Percentiles rank a stretch among this genome's conserved stretches.
These are phyloP conservation scores for Xyrauchen texanus DNA, from an alignment of 2,113 vertebrate species.

Conservation along the genomic window DNA sequence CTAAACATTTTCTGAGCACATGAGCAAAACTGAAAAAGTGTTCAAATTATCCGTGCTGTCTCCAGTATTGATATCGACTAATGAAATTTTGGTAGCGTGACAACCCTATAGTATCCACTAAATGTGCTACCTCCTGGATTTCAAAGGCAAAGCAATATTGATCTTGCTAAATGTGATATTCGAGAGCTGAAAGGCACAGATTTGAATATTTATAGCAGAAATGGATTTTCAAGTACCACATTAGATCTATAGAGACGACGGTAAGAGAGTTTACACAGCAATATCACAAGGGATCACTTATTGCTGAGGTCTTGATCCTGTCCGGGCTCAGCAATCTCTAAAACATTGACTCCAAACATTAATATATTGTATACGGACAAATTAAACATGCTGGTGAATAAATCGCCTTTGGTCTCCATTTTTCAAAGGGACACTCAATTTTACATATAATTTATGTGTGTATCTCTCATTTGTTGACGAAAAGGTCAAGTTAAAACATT, in stretches of 20 bases:
- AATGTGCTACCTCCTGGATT: slow-evolving; percentile 43
- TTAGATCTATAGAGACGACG: slow-evolving; percentile 49
- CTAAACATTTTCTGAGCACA: background rate
- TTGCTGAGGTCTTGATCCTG: slow-evolving; percentile 45
- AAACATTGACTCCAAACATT: slow-evolving; percentile 33
- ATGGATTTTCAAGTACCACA: slow-evolving; percentile 53
- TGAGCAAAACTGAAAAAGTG: too few relatives aligned
- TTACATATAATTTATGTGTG: background rate
- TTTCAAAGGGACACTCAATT: slow-evolving; percentile 6
- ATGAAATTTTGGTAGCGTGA: slow-evolving; percentile 29
- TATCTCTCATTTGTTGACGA: background rate
- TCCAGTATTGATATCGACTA: slow-evolving; percentile 2
- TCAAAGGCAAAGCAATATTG: slow-evolving; percentile 56
- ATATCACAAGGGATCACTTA: slow-evolving; percentile 47
- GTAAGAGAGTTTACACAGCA: slow-evolving; percentile 51
- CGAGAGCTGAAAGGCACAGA: slow-evolving; percentile 42
- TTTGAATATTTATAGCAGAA: slow-evolving; percentile 52
- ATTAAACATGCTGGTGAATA: slow-evolving; percentile 25
- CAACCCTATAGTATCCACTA: slow-evolving; percentile 32
- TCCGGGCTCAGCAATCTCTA: slow-evolving; percentile 21
- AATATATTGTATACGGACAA: slow-evolving; percentile 17
- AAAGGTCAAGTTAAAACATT: slow-evolving; percentile 26
- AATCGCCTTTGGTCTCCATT: slow-evolving; percentile 11
- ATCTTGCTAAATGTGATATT: slow-evolving; percentile 55
- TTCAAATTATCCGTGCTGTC: too few relatives aligned